These are phyloP conservation scores for Meleagris gallopavo DNA, from an alignment of 2,113 vertebrate species.

Conservation along the genomic window DNA sequence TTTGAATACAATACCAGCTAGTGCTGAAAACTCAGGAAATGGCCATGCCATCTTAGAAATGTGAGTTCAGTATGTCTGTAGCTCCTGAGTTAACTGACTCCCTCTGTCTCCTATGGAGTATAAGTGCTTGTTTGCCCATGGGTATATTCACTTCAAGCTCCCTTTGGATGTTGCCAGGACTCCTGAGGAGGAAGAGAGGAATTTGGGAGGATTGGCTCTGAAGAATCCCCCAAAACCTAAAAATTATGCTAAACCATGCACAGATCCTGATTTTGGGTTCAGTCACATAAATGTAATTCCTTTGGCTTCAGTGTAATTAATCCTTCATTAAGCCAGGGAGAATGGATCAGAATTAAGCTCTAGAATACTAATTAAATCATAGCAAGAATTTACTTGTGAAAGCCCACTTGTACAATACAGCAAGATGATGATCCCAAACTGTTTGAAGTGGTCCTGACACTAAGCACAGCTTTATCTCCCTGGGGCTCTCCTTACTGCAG, in stretches of 20 bases:
- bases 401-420: background rate
- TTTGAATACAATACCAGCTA: background rate
- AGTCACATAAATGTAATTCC: rapidly evolving
- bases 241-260: background rate
- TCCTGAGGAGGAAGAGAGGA: background rate
- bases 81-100: background rate
- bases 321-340: background rate
- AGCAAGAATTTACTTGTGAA: slow-evolving; percentile 16
- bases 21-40: background rate
- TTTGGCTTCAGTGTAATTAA: background rate
- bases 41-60: background rate
- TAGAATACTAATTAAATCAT: background rate
- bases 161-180: background rate
- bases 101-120: background rate
- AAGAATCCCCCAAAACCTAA: background rate
- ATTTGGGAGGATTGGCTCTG: background rate
- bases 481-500: background rate
- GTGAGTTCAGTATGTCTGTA: background rate
- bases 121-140: background rate
- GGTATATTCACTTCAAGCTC: background rate
- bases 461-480: background rate
- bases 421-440: background rate
- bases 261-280: background rate
- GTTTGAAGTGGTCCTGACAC: slow-evolving; percentile 1
- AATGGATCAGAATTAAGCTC: slow-evolving; percentile 8